phyloP scores from a whole-genome alignment of 2,797 vertebrate genomes.

The Leontocebus nigricollis region DNA sequence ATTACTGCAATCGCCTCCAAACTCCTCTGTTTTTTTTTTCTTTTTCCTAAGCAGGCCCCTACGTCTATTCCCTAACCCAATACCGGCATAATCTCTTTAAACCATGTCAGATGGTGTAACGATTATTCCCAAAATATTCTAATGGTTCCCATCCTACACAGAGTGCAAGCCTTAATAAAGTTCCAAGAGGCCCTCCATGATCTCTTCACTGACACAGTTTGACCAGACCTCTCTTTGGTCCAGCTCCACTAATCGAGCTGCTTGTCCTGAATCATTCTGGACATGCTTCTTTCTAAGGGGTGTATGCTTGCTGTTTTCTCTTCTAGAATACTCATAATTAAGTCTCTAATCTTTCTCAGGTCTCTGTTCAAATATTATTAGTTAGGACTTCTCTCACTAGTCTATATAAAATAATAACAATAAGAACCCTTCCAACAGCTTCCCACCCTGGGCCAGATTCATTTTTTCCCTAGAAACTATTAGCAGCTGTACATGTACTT shows the following conservation, averaged over 20 bases:
- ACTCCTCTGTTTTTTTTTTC: not conserved
- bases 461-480: not conserved
- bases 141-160: not conserved
- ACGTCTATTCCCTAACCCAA: not conserved
- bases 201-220: not conserved
- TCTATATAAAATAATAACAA: not conserved
- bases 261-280: not conserved
- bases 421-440: not conserved
- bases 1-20: not conserved
- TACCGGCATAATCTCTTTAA: not conserved
- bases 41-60: not conserved
- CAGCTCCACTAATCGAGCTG: not conserved
- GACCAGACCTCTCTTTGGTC: no score
- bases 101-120: not conserved
- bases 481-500: not conserved
- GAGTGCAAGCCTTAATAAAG: not conserved
- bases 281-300: not conserved
- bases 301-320: not conserved
- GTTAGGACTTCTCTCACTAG: not conserved
- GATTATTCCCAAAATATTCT: not conserved
- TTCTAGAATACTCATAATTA: not conserved
- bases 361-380: not conserved
- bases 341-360: not conserved
- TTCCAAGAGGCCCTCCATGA: not conserved
- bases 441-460: not conserved